Percentiles rank a stretch among this genome's conserved stretches.
These are phyloP conservation scores for Tipula lateralis DNA, from an alignment of 2,888 invertebrate genomes.

Conservation along the genomic window DNA sequence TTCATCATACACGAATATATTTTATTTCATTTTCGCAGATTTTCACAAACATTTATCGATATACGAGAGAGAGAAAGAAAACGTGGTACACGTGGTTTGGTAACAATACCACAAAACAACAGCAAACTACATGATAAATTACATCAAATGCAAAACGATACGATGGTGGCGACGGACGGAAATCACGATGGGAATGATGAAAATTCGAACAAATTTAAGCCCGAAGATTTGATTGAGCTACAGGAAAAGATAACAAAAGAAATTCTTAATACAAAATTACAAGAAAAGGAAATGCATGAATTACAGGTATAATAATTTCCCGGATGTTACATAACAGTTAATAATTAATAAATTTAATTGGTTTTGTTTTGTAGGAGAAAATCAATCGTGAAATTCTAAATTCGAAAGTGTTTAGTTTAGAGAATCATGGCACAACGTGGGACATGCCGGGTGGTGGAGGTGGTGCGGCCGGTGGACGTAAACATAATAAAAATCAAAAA, in stretches of 20 bases:
- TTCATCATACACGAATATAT: neutral
- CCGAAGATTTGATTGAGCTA: conserved; percentile 47
- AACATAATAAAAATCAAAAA: conserved; percentile 33
- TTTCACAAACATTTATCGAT: conserved; percentile 92
- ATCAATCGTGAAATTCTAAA: conserved; percentile 49
- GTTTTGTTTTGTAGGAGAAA: conserved; percentile 44
- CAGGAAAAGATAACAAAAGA: conserved; percentile 49
- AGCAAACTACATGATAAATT: conserved; percentile 37
- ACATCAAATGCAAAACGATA: conserved; percentile 35
- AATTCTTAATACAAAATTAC: conserved; percentile 48
- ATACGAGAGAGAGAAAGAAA: conserved; percentile 85
- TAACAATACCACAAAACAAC: conserved; percentile 37
- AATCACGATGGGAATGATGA: conserved; percentile 30
- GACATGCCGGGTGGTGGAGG: conserved; percentile 35
- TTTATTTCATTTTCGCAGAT: conserved; percentile 54
- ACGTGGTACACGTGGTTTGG: conserved; percentile 69
- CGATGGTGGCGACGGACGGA: conserved; percentile 34
- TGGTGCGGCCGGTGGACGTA: conserved; percentile 36
- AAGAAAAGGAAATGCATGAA: conserved; percentile 48
- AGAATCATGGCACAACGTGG: conserved; percentile 40
- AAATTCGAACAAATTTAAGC: conserved; percentile 39
- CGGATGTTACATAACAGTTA: conserved; percentile 34
- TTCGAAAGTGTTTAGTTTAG: conserved; percentile 47
- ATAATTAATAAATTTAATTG: neutral
- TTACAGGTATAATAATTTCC: conserved; percentile 42